Evolutionary conservation across 2,797 vertebrate genomes (phyloP).

Genomic region (Mormyrops boulengeri): DNA sequence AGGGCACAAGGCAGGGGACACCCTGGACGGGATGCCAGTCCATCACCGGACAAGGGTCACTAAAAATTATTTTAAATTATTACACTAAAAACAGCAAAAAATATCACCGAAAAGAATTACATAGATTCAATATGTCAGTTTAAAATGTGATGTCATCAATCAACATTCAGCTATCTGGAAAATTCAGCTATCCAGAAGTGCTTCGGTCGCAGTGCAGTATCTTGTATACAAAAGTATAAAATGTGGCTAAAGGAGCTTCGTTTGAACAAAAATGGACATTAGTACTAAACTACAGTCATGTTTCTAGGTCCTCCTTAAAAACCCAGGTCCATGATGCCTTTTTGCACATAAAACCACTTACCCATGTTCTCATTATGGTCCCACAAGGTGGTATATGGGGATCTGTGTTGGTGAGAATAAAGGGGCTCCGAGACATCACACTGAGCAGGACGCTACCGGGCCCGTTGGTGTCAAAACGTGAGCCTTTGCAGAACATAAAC

Average conservation of each 20-base stretch:
- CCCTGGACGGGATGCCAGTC: not conserved
- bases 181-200: not conserved
- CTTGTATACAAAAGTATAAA: not conserved
- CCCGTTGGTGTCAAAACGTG: not conserved
- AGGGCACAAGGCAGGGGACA: not conserved
- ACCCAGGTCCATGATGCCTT: not conserved
- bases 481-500: constrained; percentile 19
- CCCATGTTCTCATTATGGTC: not conserved
- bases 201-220: not conserved
- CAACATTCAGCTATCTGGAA: not conserved
- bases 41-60: not conserved
- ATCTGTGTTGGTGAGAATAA: not conserved
- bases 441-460: not conserved
- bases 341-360: not conserved
- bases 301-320: not conserved
- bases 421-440: not conserved
- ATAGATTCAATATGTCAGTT: not conserved
- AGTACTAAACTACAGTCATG: not conserved
- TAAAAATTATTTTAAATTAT: not conserved
- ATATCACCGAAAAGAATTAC: not conserved
- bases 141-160: not conserved
- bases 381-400: not conserved
- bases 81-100: not conserved
- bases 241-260: not conserved
- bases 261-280: not conserved